Evolutionary conservation across 2,888 invertebrate species (phyloP), one percentile per base, ranked within the genome.

Genomic region (Petrolisthes manimaculis): DNA sequence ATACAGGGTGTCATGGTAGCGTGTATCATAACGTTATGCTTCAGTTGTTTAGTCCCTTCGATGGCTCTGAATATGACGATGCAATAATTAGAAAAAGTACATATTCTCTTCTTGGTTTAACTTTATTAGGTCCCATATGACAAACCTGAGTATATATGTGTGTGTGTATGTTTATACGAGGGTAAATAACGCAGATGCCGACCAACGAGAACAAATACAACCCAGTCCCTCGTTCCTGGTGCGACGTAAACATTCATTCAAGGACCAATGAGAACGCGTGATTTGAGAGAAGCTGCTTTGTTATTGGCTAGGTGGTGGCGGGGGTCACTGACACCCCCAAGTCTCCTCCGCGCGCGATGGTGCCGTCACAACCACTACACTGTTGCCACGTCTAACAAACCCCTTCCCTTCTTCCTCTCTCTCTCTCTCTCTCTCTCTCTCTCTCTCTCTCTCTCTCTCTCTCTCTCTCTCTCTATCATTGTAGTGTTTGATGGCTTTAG

Each of bases 201-300:
- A 21, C 86, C 86, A 86, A 74, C n/a, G 80, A 74, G 74, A 86
- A 86, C 24, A 9, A 81, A 8, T 77, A 54, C 83, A 69, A 69
- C 83, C 71, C 53, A n/a, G n/a, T 21, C 51, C 69, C 79, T 67
- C 24, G 69, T 55, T 54, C 79, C 79, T 85, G 79, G 85, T 74
- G 67, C 79, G 85, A 9, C 69, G 85, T 54, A 24, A 67, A 67
- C 37, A 37, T 37, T 51, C n/a, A 55, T 79, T 55, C 78, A n/a
- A 67, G 79, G 24, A 54, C 86, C 86, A 86, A 86, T 86, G 81
- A 86, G 81, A 86, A 86, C 80, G 80, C 86, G 69, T 56, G 86
- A 86, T 81, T 86, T 74, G 56, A 51, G 37, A n/a, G 55, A 81
- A 37, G 24, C 81, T 75, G 86, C 74, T 86, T 86, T 86, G 81